Evolutionary conservation across 2,797 vertebrate genomes (phyloP), one percentile per base, ranked within the genome.

Genomic region (Acanthiza pusilla): DNA sequence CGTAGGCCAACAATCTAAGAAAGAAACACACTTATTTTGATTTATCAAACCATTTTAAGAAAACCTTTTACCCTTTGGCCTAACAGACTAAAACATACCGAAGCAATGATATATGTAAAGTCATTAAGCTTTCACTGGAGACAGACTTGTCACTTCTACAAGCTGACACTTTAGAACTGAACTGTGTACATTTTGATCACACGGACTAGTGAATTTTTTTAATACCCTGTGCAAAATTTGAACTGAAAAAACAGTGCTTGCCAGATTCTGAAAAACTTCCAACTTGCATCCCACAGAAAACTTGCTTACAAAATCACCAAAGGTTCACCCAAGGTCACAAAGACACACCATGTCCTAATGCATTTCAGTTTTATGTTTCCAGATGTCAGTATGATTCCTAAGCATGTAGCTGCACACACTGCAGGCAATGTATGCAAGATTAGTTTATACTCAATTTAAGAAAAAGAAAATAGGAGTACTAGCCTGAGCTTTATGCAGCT

Each of bases 1-100:
- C 98, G 97, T 30, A 99, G 98, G 93, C 96, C 85, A 85, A 99
- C 97, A 85, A 99, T 98, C 99, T 99, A 95, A 55, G 42, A 94
- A 95, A 96, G 61, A 93, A 61, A 92, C 63, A 91, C 29, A 90
- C 2, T 76, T 85, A 23, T 27, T 54, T 50, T 80, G 36, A 53
- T 55, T 62, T 54, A 65, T 48, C 29, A 79, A 85, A 55, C 4
- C 4, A 17, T 80, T 93, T 91, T 40, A 53, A 62, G 70, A 53
- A 66, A 66, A 61, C 3, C 1, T 50, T 70, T 71, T 66, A 58
- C 17, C 13, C 16, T 72, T 47, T 48, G 77, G 50, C 20, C 54
- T 78, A 38, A 60, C 5, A 81, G 54, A 40, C 55, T 57, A 84
- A 83, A 81, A 32, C 27, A 67, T 21, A 57, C 4, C 72, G 75